Evolutionary conservation across 2,888 invertebrate genomes (phyloP), one percentile per base, ranked within the genome.

Genomic region (Octodonta nipae): DNA sequence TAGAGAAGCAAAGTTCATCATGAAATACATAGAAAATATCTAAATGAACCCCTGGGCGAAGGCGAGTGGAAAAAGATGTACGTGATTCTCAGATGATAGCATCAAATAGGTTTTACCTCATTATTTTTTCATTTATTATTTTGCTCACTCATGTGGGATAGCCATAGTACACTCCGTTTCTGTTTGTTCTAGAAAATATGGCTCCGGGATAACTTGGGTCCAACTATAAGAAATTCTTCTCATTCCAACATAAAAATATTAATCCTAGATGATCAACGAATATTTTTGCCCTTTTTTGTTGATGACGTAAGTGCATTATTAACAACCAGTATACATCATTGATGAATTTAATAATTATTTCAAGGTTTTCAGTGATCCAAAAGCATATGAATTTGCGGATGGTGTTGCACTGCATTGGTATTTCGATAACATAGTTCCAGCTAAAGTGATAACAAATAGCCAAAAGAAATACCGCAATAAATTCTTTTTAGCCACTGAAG

Each of bases 401-500:
- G 89, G 87, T 1, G 67, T 85, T 25, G 82, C 76, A 0, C 63
- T 87, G 3, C 91, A 92, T 58, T 91, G 86, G 78, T 92, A 92
- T 56, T 66, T 67, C 35, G 81, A 88, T 59, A 52, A 56, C 12
- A 53, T 75, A 15, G 53, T 73, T 16, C 68, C 77, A 0, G 55
- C 74, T 1, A 45, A 45, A 4, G 59, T 75, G 15, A 63, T 88
- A 8, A 67, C 71, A 8, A 40, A 52, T 17, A 68, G 80, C 8
- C 52, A 55, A 15, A 26, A 52, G 4, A 35, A 36, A 13, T 50
- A 47, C 39, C 53, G 55, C 1, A 46, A 52, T 17, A 56, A 52
- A 41, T 49, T 53, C 35, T 41, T 54, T 34, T 37, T 53, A 27
- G 36, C 76, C 15, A 87, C 88, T 0, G 92, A 92, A 62, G 83